Base-by-base conservation (phyloP, 2,113 vertebrate genomes). In the Clarias magur region DNA sequence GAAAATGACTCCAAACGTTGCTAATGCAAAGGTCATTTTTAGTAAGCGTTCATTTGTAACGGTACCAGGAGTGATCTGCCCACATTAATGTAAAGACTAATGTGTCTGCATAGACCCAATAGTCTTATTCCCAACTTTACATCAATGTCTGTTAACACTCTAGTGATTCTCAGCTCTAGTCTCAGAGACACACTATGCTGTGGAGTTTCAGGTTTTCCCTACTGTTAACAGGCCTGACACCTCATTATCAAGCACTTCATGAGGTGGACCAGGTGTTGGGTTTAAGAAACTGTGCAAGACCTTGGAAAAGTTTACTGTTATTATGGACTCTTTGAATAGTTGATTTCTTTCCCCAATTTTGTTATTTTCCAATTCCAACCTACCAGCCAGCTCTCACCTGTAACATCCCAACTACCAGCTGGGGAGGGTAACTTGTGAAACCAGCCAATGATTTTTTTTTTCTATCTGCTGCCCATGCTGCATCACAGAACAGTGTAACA, bases 71-170 rank as follows among this genome's bases (percentile, higher is more conserved):
- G 48, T 48, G 48, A 48, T 48, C 7, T 48, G 48, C 48, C 48
- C 48, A 48, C 6, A 48, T 89, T 84, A 85, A 30, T 56, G 38
- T 81, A 27, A 34, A 75, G 86, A 90, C 75, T 60, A 81, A 68
- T 86, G 84, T 59, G 80, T 8, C 42, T 34, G 25, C 70, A 38
- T 21, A 67, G 30, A 70, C 70, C 53, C 53, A n/a, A 78, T 19
- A 27, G 57, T 60, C 72, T 56, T 79, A 65, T 53, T 57, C 53
- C 13, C 67, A 86, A 85, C 42, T 76, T 88, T 87, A 80, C 67
- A 87, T 87, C 79, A 87, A 3, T 84, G 83, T 85, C 70, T 85
- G 67, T 86, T 85, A 88, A 83, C 60, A 85, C 76, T 79, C 54
- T 4, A 79, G 73, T 68, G 83, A 4, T 60, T 34, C 27, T 60